phyloP scores from a whole-genome alignment of 1,140 invertebrate species.

The Platorchestia sp. region DNA sequence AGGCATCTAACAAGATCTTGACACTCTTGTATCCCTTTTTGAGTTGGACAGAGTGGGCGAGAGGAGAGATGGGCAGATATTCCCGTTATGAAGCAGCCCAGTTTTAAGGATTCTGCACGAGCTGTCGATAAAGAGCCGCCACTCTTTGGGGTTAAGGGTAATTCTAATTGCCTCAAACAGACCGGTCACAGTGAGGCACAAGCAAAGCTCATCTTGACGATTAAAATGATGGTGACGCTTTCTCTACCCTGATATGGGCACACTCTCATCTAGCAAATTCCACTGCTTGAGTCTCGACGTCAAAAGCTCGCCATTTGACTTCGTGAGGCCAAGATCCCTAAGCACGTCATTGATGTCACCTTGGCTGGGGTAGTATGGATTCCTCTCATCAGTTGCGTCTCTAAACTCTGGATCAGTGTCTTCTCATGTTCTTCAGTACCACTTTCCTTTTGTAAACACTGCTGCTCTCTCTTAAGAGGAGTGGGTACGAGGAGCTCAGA shows the following conservation, averaged over 20 bases:
- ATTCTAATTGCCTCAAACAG: constrained; percentile 69
- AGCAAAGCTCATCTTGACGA: constrained; percentile 67
- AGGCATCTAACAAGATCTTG: no score
- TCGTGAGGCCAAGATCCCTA: constrained; percentile 63
- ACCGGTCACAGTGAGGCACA: constrained; percentile 66
- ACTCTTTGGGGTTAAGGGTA: constrained; percentile 63
- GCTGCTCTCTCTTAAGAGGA: no score
- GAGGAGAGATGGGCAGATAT: no score
- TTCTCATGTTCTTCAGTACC: constrained; percentile 23
- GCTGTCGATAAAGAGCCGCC: no score
- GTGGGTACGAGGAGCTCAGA: no score
- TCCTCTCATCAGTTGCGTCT: constrained; percentile 57
- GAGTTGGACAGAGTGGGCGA: no score
- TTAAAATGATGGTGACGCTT: constrained; percentile 61
- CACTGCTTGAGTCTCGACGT: constrained; percentile 57
- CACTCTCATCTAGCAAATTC: constrained; percentile 49
- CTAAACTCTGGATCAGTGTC: constrained; percentile 44
- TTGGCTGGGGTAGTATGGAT: constrained; percentile 65
- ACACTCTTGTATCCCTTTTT: no score
- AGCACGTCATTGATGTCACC: constrained; percentile 55
- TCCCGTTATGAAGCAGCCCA: no score
- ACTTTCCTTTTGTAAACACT: no score
- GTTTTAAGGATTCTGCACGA: no score
- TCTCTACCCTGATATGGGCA: constrained; percentile 56
- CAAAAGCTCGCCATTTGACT: constrained; percentile 59